These are phyloP conservation scores for Galerucella pusilla DNA, from an alignment of 2,888 invertebrate species.

Conservation along the genomic window DNA sequence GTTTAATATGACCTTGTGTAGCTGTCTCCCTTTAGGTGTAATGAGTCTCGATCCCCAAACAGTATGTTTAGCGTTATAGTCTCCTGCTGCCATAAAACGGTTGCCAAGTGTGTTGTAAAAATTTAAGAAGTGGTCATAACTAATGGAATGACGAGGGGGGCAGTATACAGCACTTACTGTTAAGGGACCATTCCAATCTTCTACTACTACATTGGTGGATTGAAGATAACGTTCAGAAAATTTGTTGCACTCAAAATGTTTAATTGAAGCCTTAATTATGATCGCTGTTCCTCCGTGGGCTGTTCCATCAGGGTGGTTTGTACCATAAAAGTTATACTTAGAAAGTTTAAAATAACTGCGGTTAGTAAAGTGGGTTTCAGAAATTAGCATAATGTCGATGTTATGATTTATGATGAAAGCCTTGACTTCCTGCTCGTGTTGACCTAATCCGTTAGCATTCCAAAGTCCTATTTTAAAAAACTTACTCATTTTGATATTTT, in stretches of 20 bases:
- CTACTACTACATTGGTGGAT: background rate
- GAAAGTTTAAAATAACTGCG: no score
- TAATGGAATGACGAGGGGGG: no score
- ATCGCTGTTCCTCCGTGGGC: conserved; percentile 10
- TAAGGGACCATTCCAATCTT: conserved; percentile 8
- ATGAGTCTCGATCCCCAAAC: no score
- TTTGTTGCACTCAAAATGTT: background rate
- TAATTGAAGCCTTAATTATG: conserved; percentile 5
- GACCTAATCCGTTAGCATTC: conserved; percentile 45
- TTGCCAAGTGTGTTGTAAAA: no score
- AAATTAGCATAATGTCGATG: background rate
- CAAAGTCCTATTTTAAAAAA: conserved; percentile 29
- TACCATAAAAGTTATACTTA: conserved; percentile 21
- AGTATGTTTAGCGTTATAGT: no score
- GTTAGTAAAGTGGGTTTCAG: no score
- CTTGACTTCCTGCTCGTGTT: conserved; percentile 45
- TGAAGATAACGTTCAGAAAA: conserved; percentile 23
- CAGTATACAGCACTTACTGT: conserved; percentile 30
- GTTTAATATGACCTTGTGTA: no score
- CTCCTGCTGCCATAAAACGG: no score
- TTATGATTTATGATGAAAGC: conserved; percentile 36
- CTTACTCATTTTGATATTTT: conserved; percentile 13
- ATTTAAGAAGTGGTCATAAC: no score
- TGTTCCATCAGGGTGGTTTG: conserved; percentile 36
- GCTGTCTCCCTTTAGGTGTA: no score